phyloP scores from a whole-genome alignment of 2,797 vertebrate species.

The Anisognathus igniventris region DNA sequence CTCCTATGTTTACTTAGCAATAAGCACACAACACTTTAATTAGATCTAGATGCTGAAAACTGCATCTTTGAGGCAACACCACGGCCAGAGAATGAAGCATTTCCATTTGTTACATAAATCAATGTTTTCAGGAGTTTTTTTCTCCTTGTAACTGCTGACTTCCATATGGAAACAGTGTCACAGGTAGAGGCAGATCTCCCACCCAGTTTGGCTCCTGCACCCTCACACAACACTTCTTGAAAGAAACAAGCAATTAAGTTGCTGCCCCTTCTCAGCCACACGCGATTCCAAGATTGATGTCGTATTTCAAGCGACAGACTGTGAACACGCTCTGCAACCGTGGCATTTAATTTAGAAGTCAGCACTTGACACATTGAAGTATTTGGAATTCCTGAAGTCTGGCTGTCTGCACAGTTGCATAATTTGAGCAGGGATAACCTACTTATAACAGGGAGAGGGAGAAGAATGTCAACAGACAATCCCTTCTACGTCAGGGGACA shows the following conservation, averaged over 20 bases:
- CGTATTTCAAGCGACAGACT: neutral
- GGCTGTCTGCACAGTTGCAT: constrained; percentile 54
- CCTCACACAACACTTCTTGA: neutral
- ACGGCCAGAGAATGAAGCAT: fast-evolving
- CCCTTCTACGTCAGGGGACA: constrained; percentile 31
- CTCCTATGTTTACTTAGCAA: neutral
- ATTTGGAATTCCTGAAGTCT: constrained; percentile 57
- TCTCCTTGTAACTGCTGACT: neutral
- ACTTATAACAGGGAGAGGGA: neutral
- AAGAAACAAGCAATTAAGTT: neutral
- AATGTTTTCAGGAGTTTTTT: neutral
- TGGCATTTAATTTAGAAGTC: constrained; percentile 21
- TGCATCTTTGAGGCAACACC: neutral
- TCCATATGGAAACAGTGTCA: neutral
- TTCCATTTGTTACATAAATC: neutral
- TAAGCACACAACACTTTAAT: constrained; percentile 25
- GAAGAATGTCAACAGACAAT: constrained; percentile 46
- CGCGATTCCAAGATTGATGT: neutral
- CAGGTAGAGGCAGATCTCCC: neutral
- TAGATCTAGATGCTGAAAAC: neutral
- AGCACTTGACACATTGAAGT: constrained; percentile 35
- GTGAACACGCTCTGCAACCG: neutral
- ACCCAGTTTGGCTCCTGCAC: neutral
- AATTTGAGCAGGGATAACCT: constrained; percentile 55
- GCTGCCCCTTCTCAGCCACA: constrained; percentile 27